Percentiles rank a stretch among this genome's conserved stretches.
These are phyloP conservation scores for Argya squamiceps DNA, from an alignment of 2,797 vertebrate genomes.

Conservation along the genomic window DNA sequence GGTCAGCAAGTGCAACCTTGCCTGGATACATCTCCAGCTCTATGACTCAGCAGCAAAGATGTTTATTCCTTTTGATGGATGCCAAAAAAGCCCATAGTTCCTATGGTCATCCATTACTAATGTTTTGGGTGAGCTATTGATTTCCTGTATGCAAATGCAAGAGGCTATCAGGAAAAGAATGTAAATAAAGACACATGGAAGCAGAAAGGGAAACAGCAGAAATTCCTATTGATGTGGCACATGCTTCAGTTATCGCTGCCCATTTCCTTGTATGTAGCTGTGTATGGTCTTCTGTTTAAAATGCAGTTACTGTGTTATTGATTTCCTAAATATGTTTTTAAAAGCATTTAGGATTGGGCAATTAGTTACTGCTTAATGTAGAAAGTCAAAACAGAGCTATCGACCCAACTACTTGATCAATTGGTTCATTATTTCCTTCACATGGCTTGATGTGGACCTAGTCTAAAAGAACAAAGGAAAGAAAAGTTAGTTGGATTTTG, in stretches of 20 bases:
- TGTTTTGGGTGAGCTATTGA: not conserved
- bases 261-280: not conserved
- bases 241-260: not conserved
- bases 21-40: not conserved
- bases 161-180: not conserved
- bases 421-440: conserved; percentile 83
- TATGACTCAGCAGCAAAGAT: not conserved
- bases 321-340: conserved; percentile 86
- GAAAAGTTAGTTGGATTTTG: not conserved
- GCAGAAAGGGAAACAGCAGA: not conserved
- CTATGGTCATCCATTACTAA: not conserved
- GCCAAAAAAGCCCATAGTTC: not conserved
- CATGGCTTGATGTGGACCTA: not conserved
- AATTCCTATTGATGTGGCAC: not conserved
- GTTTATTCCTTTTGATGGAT: not conserved
- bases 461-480: conserved; percentile 32
- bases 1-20: not conserved
- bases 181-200: not conserved
- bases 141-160: not conserved
- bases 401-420: conserved; percentile 87
- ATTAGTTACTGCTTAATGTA: conserved; percentile 96
- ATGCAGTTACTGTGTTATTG: conserved; percentile 83
- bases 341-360: conserved; percentile 90
- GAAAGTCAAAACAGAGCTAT: conserved; percentile 90
- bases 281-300: conserved; percentile 66